These are phyloP conservation scores for Bradypus variegatus DNA, from an alignment of 2,797 vertebrate species.

Conservation along the genomic window DNA sequence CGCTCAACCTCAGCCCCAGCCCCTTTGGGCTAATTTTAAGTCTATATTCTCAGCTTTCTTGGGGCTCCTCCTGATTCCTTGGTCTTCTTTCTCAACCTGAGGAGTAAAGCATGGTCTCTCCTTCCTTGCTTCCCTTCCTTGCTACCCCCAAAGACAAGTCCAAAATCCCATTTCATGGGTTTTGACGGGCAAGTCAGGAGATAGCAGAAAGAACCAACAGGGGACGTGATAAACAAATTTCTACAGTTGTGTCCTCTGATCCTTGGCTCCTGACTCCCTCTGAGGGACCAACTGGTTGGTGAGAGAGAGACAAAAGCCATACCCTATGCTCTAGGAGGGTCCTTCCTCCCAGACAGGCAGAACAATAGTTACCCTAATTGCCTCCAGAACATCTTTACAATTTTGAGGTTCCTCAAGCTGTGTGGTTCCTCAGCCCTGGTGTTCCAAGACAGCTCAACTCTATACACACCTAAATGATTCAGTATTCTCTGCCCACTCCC, in stretches of 20 bases:
- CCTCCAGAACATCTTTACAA: background rate
- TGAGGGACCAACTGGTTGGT: background rate
- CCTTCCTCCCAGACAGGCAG: background rate
- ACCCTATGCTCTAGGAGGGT: background rate
- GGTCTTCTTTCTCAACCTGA: background rate
- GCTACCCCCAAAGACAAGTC: background rate
- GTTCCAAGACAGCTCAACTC: background rate
- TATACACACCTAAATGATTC: background rate
- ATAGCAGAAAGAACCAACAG: conserved; percentile 13
- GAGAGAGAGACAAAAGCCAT: background rate
- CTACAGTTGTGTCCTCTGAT: background rate
- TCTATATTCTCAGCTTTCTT: background rate
- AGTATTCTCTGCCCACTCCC: background rate
- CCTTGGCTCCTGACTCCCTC: background rate
- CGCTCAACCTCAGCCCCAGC: background rate
- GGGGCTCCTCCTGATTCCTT: background rate
- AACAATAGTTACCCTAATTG: background rate
- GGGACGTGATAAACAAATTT: conserved; percentile 27
- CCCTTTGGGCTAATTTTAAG: background rate
- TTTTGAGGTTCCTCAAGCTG: background rate
- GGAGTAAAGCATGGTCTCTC: background rate
- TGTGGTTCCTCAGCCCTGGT: background rate
- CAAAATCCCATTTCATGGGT: background rate
- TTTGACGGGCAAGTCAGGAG: background rate
- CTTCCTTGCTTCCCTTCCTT: background rate